Evolutionary conservation across 2,797 vertebrate species (phyloP), one percentile per base, ranked within the genome.

Genomic region (Oryzias dopingdopingensis): DNA sequence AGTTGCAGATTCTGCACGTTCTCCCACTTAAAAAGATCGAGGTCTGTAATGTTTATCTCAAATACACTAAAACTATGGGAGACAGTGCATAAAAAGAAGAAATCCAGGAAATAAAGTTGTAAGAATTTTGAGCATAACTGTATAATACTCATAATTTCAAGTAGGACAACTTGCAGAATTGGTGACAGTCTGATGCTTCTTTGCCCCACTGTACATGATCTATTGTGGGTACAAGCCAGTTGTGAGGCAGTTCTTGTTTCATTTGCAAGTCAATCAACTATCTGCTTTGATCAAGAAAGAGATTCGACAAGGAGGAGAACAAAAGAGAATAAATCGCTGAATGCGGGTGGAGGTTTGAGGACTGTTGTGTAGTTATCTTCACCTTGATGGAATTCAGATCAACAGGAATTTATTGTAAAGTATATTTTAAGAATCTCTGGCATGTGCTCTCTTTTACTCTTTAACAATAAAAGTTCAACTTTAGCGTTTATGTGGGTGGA

Each of bases 191-290:
- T 26, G 26, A 3, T 37, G 3, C 10, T 37, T 37, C 32, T 37
- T 37, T 37, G 2, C 32, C 32, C 32, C 10, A 12, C 12, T 71
- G 62, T 46, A 45, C 62, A 68, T 71, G 73, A 52, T 65, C 65
- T 59, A 54, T 73, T 79, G 83, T 84, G 85, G 84, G 82, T 90
- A 54, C 77, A 82, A 85, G 80, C 85, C 79, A 66, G 79, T 89
- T 90, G 85, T 87, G 86, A 81, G 85, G 83, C 87, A 85, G 90
- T 89, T 84, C 83, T 89, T 88, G 88, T 91, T 91, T 94, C 93
- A 93, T 94, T 94, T 94, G 90, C 92, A 93, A 93, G 92, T 93
- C 92, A 92, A 90, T 92, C 90, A 92, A 90, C 90, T 90, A 93
- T 94, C 92, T 95, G 91, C 85, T 94, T 94, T 93, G 90, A 91